phyloP scores from a whole-genome alignment of 2,888 invertebrate genomes.

The Tenthredo scrophulariae region DNA sequence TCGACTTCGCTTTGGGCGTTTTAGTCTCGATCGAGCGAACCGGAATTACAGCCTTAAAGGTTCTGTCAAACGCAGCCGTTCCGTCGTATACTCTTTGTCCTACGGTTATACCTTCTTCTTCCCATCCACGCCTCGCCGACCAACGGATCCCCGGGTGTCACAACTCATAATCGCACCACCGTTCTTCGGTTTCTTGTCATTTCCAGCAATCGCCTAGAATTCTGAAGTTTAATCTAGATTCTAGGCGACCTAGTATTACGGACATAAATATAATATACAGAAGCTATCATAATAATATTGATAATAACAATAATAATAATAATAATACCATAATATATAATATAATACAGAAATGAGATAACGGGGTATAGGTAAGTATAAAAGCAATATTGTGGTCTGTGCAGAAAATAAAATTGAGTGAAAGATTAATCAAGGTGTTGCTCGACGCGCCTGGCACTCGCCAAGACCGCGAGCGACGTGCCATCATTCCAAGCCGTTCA shows the following conservation, averaged over 20 bases:
- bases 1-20: constrained; percentile 54
- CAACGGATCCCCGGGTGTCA: background rate
- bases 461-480: constrained; percentile 39
- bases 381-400: constrained; percentile 31
- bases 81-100: constrained; percentile 31
- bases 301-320: background rate
- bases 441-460: constrained; percentile 40
- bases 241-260: background rate
- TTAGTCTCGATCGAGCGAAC: constrained; percentile 58
- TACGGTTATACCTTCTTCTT: constrained; percentile 37
- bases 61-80: constrained; percentile 60
- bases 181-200: constrained; percentile 21
- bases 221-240: constrained; percentile 17
- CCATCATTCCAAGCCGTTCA: constrained; percentile 40
- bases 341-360: constrained; percentile 18
- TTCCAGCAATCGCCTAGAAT: constrained; percentile 17
- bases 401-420: constrained; percentile 37
- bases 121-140: background rate
- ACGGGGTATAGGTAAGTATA: constrained; percentile 5
- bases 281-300: background rate
- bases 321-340: background rate
- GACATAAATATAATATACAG: background rate
- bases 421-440: constrained; percentile 44
- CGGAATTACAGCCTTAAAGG: constrained; percentile 63
- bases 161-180: constrained; percentile 28